These are phyloP conservation scores for Lordiphosa stackelbergi DNA, from an alignment of 1,140 invertebrate species.

Conservation along the genomic window DNA sequence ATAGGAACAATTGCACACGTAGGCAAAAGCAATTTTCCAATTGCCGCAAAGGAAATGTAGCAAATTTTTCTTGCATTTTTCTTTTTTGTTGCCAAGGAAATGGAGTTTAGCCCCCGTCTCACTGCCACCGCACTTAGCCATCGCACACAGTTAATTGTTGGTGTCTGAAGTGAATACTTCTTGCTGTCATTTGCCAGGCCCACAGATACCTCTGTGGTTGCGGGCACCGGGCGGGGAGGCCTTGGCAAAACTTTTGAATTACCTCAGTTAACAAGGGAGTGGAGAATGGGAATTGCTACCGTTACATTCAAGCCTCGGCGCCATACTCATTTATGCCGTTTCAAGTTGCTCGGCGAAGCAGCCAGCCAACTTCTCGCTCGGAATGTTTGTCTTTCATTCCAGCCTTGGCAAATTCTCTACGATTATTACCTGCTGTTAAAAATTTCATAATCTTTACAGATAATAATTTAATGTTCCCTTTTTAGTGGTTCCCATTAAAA, in stretches of 20 bases:
- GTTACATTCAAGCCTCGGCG: constrained; percentile 41
- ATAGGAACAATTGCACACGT: constrained; percentile 56
- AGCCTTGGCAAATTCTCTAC: constrained; percentile 61
- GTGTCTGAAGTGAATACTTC: constrained; percentile 62
- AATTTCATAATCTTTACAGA: constrained; percentile 71
- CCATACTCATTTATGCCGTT: constrained; percentile 66
- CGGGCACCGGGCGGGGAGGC: constrained; percentile 5
- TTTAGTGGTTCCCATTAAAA: constrained; percentile 68
- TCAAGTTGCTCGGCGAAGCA: constrained; percentile 70
- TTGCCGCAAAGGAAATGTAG: constrained; percentile 62
- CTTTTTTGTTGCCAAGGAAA: constrained; percentile 6
- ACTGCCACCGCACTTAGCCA: neutral
- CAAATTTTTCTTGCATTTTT: constrained; percentile 53
- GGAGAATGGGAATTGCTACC: constrained; percentile 48
- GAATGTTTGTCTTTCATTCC: constrained; percentile 69
- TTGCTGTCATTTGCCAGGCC: constrained; percentile 51
- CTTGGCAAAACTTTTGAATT: constrained; percentile 70
- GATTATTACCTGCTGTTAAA: constrained; percentile 75
- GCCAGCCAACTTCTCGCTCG: constrained; percentile 17
- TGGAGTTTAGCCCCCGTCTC: constrained; percentile 1
- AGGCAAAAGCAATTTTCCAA: constrained; percentile 69
- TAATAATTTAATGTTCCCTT: constrained; percentile 71
- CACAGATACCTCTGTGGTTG: constrained; percentile 31
- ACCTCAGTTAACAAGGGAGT: constrained; percentile 59
- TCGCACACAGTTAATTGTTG: constrained; percentile 60